Base-by-base conservation (phyloP, 1,140 invertebrate species). In the Pteromalus puparum region DNA sequence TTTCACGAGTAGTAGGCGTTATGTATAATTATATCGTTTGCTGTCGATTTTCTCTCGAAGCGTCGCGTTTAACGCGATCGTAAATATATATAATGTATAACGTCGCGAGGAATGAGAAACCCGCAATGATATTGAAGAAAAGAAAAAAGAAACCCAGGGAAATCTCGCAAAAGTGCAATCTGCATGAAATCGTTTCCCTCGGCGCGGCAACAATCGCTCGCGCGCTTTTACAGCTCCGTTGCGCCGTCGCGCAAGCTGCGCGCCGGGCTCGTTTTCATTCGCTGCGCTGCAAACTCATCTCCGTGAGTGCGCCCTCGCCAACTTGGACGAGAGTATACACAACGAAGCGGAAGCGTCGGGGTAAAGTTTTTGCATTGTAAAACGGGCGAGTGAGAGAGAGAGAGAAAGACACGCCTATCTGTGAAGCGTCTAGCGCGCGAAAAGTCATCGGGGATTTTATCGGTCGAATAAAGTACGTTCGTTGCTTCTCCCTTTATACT, bases 271-370 rank as follows among this genome's bases (percentile, higher is more conserved):
- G 73, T 42, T 65, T 61, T 61, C 75, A 65, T 30, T 77, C 48
- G 75, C 13, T 65, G 12, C 65, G 28, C 53, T 61, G 53, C 77
- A 34, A 48, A 72, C 67, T 81, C 78, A 72, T 72, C 78, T 72
- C n/a, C 38, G 10, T 10, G 67, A 72, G 78, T 72, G 38, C 24
- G 53, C 53, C 18, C 53, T n/a, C 48, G 48, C 48, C 48, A 10
- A 61, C 15, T 61, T 61, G 53, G 53, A 61, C 53, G 53, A n/a
- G 38, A 9, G 38, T 42, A 42, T 9, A 42, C 10, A 61, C 18
- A 61, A 21, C 18, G 3, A 21, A 61, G 18, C 53, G 53, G 53
- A 61, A n/a, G 53, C 53, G 38, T 7, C 30, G 30, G 53, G 18
- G 53, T 21, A 61, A 61, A 61, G 53, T 61, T 61, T 61, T 61